Percentiles rank a stretch among this genome's conserved stretches.
phyloP scores from a whole-genome alignment of 2,888 invertebrate species.

The Cepaea hortensis region DNA sequence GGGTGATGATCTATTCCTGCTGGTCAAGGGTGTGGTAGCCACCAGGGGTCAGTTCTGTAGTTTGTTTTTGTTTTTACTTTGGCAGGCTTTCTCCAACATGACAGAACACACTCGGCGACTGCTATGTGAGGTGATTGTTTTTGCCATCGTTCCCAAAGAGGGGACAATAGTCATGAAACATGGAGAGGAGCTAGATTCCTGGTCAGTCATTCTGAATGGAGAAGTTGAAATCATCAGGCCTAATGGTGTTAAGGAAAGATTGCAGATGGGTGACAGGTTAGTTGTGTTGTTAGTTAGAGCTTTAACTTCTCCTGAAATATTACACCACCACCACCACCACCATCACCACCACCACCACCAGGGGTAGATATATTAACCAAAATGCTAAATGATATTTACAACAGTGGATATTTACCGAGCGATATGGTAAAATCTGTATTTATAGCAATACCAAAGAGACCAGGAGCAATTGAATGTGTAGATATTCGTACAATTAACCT shows the following conservation, averaged over 20 bases:
- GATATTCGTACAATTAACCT: too few relatives aligned
- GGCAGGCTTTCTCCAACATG: constrained; percentile 95
- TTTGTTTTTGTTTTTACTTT: not conserved
- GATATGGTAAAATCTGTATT: too few relatives aligned
- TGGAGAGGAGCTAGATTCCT: constrained; percentile 98
- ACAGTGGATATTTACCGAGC: too few relatives aligned
- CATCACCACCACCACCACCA: too few relatives aligned
- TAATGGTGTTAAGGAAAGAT: constrained; percentile 85
- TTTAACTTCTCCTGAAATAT: not conserved
- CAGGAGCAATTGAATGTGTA: too few relatives aligned
- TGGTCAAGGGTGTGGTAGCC: not conserved
- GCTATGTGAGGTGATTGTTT: constrained; percentile 93
- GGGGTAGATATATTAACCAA: too few relatives aligned
- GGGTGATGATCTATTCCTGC: not conserved
- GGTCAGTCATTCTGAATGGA: constrained; percentile 99
- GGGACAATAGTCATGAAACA: constrained; percentile 98
- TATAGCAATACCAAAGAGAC: too few relatives aligned
- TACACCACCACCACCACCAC: not conserved
- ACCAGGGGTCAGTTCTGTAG: too few relatives aligned
- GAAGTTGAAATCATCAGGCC: constrained; percentile 92
- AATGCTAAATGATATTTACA: too few relatives aligned
- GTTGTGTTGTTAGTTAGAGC: not conserved
- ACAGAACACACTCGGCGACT: constrained; percentile 94
- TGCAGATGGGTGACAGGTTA: constrained; percentile 89
- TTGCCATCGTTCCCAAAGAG: constrained; percentile 97